Conservation (phyloP, 2,888 invertebrate genomes). For the Drosophila sordidula region DNA sequence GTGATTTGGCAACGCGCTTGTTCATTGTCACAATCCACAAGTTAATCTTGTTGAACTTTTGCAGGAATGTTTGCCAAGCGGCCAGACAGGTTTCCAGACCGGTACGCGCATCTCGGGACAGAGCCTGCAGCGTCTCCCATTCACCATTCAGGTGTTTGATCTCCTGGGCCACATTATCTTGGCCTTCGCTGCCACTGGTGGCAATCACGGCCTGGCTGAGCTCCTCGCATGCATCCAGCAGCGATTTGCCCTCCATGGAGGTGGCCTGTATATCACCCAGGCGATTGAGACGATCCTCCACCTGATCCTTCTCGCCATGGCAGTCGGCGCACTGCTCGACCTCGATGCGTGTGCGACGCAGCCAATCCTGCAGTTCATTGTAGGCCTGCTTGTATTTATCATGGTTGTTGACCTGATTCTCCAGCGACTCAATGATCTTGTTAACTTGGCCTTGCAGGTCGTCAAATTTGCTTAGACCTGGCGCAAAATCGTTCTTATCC, state of each 20-base stretch:
- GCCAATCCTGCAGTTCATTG: constrained; percentile 94
- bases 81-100: constrained; percentile 90
- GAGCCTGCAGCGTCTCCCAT: constrained; percentile 92
- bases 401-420: constrained; percentile 93
- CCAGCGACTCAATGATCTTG: constrained; percentile 90
- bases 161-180: constrained; percentile 92
- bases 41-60: constrained; percentile 90
- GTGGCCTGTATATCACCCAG: constrained; percentile 89
- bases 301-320: constrained; percentile 93
- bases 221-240: constrained; percentile 90
- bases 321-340: constrained; percentile 94
- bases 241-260: constrained; percentile 89
- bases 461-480: constrained; percentile 90
- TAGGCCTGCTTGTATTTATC: constrained; percentile 94
- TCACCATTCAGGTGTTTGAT: constrained; percentile 92
- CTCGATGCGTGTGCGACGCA: constrained; percentile 91
- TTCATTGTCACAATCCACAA: constrained; percentile 91
- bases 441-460: constrained; percentile 88
- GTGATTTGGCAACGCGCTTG: constrained; percentile 88
- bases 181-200: constrained; percentile 93
- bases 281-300: constrained; percentile 91
- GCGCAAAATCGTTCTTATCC: constrained; percentile 89
- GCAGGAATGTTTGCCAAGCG: constrained; percentile 93
- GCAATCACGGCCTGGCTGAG: constrained; percentile 91
- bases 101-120: constrained; percentile 91